Evolutionary conservation across 2,888 invertebrate genomes (phyloP).

Genomic region (Spodoptera exigua): DNA sequence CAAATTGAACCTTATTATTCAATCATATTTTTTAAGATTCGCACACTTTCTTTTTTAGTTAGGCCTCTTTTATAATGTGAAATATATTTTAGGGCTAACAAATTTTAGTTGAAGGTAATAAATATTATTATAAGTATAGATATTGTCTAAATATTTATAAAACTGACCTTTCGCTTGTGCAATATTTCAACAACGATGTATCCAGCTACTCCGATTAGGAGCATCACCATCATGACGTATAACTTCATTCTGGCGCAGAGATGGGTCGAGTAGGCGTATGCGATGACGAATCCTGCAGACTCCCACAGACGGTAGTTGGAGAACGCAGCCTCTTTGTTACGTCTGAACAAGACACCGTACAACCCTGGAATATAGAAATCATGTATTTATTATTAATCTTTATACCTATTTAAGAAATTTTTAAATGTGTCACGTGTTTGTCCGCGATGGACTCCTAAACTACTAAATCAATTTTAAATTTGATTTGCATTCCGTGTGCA

Average conservation of each 20-base stretch:
- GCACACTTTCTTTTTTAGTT: too few species aligned
- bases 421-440: too few species aligned
- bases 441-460: too few species aligned
- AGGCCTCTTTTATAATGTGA: too few species aligned
- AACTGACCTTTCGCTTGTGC: slow-evolving; percentile 93
- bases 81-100: too few species aligned
- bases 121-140: not conserved
- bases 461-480: too few species aligned
- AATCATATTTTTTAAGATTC: too few species aligned
- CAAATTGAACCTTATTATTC: too few species aligned
- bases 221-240: slow-evolving; percentile 94
- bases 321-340: slow-evolving; percentile 97
- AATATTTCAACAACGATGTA: slow-evolving; percentile 95
- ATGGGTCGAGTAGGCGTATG: slow-evolving; percentile 96
- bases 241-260: slow-evolving; percentile 96
- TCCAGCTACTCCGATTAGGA: slow-evolving; percentile 92
- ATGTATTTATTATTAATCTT: not conserved
- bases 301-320: slow-evolving; percentile 97
- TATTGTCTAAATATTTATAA: not conserved
- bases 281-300: slow-evolving; percentile 96
- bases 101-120: too few species aligned
- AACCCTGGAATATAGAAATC: slow-evolving; percentile 90
- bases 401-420: not conserved
- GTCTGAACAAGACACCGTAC: slow-evolving; percentile 95
- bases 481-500: too few species aligned